A percentile compares a stretch with the other conserved stretches of the same genome.
phyloP scores from a whole-genome alignment of 30 jellyfish, hydroid and myxozoan genomes.

The Calvadosia cruxmelitensis region DNA sequence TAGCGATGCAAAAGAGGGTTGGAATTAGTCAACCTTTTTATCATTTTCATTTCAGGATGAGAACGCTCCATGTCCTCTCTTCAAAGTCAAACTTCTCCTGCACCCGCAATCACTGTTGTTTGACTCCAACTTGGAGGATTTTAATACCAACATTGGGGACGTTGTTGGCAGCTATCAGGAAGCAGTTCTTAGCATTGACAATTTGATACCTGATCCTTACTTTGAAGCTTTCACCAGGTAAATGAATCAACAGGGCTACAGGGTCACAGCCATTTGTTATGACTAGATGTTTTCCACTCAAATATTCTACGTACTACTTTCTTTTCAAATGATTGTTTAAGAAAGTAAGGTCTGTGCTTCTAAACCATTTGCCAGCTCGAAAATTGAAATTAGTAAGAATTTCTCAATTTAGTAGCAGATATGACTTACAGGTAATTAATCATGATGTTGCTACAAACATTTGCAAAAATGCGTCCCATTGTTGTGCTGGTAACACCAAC shows the following conservation, averaged over 20 bases:
- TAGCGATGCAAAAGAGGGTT: too few relatives aligned
- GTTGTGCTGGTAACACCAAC: too few relatives aligned
- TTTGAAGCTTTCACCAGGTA: constrained; percentile 95
- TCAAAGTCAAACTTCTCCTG: constrained; percentile 63
- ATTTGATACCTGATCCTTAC: constrained; percentile 71
- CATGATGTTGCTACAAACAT: too few relatives aligned
- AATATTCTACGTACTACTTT: too few relatives aligned
- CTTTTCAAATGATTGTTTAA: too few relatives aligned
- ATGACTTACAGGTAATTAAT: too few relatives aligned
- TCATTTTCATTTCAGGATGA: constrained; percentile 38
- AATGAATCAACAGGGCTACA: too few relatives aligned
- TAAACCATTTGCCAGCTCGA: too few relatives aligned
- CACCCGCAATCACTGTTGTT: constrained; percentile 53
- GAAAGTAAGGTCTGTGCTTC: too few relatives aligned
- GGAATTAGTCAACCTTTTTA: not conserved
- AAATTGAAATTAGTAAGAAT: too few relatives aligned
- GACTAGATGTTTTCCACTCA: not conserved
- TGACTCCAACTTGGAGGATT: constrained; percentile 71
- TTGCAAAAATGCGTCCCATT: too few relatives aligned
- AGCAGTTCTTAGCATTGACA: constrained; percentile 74
- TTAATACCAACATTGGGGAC: constrained; percentile 46
- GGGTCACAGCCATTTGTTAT: not conserved
- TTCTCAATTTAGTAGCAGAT: too few relatives aligned
- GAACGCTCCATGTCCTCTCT: constrained; percentile 48
- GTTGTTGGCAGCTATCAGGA: constrained; percentile 75